A percentile compares a stretch with the other conserved stretches of the same genome.
Conservation (phyloP, 2,113 vertebrate species). For the Rhineura floridana region DNA sequence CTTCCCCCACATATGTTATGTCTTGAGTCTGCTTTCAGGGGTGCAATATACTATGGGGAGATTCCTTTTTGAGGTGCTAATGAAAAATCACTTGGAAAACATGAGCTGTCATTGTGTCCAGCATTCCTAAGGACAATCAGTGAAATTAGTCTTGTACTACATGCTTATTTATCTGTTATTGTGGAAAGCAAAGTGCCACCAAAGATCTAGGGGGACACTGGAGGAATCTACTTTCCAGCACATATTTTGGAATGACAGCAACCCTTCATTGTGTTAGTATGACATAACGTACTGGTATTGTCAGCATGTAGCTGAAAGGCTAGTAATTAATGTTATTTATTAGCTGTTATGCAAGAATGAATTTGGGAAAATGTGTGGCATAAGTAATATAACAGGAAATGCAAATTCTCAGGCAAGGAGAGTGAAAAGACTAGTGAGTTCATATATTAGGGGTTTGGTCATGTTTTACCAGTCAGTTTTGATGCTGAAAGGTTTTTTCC, state of each 20-base stretch:
- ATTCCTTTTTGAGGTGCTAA: neutral
- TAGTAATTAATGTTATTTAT: neutral
- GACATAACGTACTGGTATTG: neutral
- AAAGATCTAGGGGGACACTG: neutral
- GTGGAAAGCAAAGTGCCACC: conserved; percentile 18
- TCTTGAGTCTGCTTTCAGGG: no score
- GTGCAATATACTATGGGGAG: neutral
- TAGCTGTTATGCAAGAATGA: neutral
- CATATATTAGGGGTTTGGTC: neutral
- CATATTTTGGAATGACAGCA: neutral
- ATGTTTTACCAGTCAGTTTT: neutral
- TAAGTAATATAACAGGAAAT: neutral
- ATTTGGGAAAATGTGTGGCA: fast-evolving
- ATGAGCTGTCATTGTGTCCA: neutral
- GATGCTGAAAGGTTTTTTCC: no score
- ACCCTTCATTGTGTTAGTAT: neutral
- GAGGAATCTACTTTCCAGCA: neutral
- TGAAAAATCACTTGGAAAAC: neutral
- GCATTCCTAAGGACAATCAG: conserved; percentile 35
- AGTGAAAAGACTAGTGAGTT: neutral
- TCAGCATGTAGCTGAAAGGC: neutral
- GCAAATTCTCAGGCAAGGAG: fast-evolving
- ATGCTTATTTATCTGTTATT: neutral
- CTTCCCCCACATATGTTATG: no score
- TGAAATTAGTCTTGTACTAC: conserved; percentile 32